Evolutionary conservation across 2,888 invertebrate genomes (phyloP).

Genomic region (Stenoptilia bipunctidactyla): DNA sequence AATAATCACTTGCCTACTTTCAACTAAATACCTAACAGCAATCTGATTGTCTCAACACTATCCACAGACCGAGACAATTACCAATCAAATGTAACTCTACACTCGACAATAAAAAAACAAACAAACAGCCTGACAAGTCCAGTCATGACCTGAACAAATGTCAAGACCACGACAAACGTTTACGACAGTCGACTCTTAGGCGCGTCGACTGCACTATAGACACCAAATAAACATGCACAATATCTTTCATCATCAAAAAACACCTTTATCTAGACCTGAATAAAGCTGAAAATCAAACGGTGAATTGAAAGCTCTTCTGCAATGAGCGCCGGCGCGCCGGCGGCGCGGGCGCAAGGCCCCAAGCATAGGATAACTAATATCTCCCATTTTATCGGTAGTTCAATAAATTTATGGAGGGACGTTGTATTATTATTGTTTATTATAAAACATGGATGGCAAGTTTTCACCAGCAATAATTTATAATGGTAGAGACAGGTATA

Average conservation of each 20-base stretch:
- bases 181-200: conserved; percentile 24
- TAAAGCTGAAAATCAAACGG: background rate
- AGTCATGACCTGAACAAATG: conserved; percentile 22
- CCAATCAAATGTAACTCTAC: too few relatives aligned
- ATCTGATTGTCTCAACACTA: too few relatives aligned
- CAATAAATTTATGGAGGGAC: background rate
- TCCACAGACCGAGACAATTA: too few relatives aligned
- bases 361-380: too few relatives aligned
- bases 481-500: background rate
- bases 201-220: conserved; percentile 15
- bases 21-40: too few relatives aligned
- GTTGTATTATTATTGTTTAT: conserved; percentile 1
- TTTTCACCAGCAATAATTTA: background rate
- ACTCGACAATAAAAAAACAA: background rate
- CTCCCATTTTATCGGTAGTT: background rate
- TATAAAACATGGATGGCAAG: background rate
- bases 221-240: background rate
- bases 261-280: background rate
- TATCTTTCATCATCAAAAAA: background rate
- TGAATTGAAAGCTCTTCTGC: background rate
- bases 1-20: too few relatives aligned
- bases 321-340: too few relatives aligned
- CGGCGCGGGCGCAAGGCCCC: too few relatives aligned
- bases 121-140: conserved; percentile 23
- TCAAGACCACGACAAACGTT: background rate